A percentile compares a stretch with the other conserved stretches of the same genome.
Evolutionary conservation across 2,888 invertebrate species (phyloP).

Genomic region (Brachylomia viminalis): DNA sequence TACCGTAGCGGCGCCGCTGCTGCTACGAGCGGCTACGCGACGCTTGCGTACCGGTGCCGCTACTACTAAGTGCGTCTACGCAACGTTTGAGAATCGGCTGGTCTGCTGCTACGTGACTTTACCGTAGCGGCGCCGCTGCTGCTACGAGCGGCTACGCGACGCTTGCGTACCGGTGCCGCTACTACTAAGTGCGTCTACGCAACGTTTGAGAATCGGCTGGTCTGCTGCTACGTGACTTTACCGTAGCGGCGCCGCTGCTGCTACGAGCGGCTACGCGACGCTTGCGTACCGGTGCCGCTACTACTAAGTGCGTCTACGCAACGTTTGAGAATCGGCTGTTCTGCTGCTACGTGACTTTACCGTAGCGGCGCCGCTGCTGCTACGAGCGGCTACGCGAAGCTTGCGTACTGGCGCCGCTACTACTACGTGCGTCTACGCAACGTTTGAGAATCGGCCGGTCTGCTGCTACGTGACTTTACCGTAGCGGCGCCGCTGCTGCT

Average conservation of each 20-base stretch:
- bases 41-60: no score
- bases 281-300: not conserved
- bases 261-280: not conserved
- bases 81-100: no score
- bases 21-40: no score
- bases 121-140: not conserved
- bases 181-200: no score
- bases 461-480: not conserved
- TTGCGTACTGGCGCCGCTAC: not conserved
- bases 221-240: not conserved
- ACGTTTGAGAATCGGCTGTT: not conserved
- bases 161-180: no score
- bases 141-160: no score
- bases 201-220: no score
- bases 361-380: not conserved
- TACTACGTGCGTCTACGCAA: not conserved
- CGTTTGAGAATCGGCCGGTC: not conserved
- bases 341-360: not conserved
- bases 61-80: no score
- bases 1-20: no score
- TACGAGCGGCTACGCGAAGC: not conserved
- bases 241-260: not conserved
- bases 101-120: not conserved
- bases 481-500: not conserved
- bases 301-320: not conserved